phyloP scores from a whole-genome alignment of 2,113 vertebrate genomes.

The Nannospalax galili region DNA sequence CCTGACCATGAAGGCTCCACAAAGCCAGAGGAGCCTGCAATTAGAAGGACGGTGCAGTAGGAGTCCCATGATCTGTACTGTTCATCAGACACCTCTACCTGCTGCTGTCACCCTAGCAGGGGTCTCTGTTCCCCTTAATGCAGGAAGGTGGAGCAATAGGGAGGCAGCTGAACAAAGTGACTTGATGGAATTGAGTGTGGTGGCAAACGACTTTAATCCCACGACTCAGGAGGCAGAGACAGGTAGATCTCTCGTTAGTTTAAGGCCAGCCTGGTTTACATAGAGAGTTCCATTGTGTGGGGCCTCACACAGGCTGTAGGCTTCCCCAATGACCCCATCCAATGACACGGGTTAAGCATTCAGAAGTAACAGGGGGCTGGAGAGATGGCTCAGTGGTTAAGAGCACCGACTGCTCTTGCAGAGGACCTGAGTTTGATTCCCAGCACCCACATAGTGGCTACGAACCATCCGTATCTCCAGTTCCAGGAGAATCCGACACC shows the following conservation, averaged over 20 bases:
- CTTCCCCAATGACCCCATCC: rapidly evolving
- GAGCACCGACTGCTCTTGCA: too few species aligned
- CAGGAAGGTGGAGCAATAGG: background rate
- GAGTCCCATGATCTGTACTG: background rate
- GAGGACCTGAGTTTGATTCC: too few species aligned
- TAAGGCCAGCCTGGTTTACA: too few species aligned
- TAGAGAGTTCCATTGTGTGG: too few species aligned
- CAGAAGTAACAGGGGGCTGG: too few species aligned
- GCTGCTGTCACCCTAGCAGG: background rate
- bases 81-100: rapidly evolving
- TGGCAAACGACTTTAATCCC: too few species aligned
- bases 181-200: background rate
- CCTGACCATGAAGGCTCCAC: slow-evolving; percentile 83
- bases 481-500: too few species aligned
- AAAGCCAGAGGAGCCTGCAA: slow-evolving; percentile 86
- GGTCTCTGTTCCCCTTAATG: background rate
- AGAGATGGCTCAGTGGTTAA: too few species aligned
- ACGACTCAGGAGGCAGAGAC: too few species aligned
- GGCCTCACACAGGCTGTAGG: background rate
- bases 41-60: slow-evolving; percentile 23
- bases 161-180: background rate
- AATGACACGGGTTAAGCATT: background rate
- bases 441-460: too few species aligned
- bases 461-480: too few species aligned
- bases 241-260: too few species aligned